A percentile compares a stretch with the other conserved stretches of the same genome.
Evolutionary conservation across 2,797 vertebrate genomes (phyloP).

Genomic region (Dendrocincla tyrannina): DNA sequence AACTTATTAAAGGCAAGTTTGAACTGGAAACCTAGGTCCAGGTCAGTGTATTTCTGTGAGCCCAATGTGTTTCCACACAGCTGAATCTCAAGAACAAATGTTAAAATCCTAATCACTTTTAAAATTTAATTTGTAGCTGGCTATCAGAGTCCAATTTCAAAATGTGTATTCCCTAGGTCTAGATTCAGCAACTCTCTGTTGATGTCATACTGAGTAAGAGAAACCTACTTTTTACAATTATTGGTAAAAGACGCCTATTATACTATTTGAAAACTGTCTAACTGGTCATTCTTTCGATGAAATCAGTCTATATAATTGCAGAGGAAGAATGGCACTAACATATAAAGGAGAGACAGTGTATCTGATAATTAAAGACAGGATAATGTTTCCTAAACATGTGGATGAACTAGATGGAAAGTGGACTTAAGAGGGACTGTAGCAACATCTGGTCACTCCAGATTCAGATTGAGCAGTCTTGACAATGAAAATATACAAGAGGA

Average conservation of each 20-base stretch:
- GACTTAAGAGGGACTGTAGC: not conserved
- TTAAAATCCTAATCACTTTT: not conserved
- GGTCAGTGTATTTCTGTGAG: not conserved
- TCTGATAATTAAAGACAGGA: not conserved
- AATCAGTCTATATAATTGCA: not conserved
- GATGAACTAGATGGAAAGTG: not conserved
- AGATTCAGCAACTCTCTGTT: not conserved
- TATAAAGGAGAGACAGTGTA: not conserved
- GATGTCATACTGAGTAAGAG: not conserved
- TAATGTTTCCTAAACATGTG: not conserved
- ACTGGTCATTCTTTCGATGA: not conserved
- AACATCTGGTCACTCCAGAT: not conserved
- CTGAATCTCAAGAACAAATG: not conserved
- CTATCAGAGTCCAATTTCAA: not conserved
- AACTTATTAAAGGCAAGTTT: not conserved
- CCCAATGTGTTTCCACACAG: not conserved
- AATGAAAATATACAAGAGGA: not conserved
- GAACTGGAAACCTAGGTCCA: not conserved
- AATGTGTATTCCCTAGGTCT: not conserved
- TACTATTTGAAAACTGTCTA: not conserved
- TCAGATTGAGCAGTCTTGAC: not conserved
- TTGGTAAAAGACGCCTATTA: not conserved
- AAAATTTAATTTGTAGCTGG: not conserved
- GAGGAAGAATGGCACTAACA: not conserved
- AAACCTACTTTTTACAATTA: not conserved